Conservation (phyloP, 2,888 invertebrate species). For the Autographa pulchrina region DNA sequence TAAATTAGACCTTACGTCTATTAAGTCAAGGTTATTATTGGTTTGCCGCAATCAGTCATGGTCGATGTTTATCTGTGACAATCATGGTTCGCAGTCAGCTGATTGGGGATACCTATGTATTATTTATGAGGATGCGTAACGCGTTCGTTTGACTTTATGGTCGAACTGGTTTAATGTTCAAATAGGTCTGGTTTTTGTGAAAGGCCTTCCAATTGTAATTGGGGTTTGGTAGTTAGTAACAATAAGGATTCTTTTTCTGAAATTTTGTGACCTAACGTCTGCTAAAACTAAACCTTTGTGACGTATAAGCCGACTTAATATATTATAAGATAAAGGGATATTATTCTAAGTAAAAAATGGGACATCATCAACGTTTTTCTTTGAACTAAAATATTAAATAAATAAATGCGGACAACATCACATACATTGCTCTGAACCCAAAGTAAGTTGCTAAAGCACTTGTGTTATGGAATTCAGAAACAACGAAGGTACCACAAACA, state of each 20-base stretch:
- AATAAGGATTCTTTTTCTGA: not conserved
- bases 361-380: not conserved
- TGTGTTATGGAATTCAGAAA: no score
- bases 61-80: constrained; percentile 46
- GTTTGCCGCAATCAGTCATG: constrained; percentile 57
- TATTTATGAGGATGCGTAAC: constrained; percentile 45
- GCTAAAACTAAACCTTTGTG: no score
- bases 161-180: constrained; percentile 18
- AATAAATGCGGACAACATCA: no score
- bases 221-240: not conserved
- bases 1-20: constrained; percentile 39
- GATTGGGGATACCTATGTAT: constrained; percentile 44
- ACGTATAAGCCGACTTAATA: not conserved
- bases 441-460: no score
- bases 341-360: not conserved
- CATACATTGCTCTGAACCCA: no score
- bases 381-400: not conserved
- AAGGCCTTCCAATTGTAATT: not conserved
- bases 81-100: constrained; percentile 44
- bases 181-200: constrained; percentile 4
- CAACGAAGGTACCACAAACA: no score
- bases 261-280: not conserved
- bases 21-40: constrained; percentile 59
- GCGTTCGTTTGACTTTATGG: constrained; percentile 18
- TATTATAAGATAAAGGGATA: not conserved